Evolutionary conservation across 2,113 vertebrate genomes (phyloP), one percentile per base, ranked within the genome.

Genomic region (Apistogramma diplotaenia): DNA sequence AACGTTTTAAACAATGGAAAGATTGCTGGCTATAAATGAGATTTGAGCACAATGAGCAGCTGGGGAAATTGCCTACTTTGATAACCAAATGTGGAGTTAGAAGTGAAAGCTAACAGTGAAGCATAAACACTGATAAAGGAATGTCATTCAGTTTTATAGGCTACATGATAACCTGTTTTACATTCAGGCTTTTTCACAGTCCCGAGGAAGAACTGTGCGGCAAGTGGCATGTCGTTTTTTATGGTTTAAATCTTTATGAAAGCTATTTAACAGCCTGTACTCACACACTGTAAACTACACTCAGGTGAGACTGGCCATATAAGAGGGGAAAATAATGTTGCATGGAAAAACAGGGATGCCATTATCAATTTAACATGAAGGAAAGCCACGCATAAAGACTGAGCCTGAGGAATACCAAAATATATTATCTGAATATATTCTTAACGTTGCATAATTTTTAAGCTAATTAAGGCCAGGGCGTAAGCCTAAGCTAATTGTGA

Each of bases 1-100:
- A 65, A 81, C 81, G 33, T 86, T 93, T 56, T 25, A 46, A 76
- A 76, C 54, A 40, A 37, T 40, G 35, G 79, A 78, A 80, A 77
- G 74, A 40, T 19, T 65, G 74, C 21, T 37, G 53, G 31, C 21
- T 16, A 40, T 75, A 55, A 55, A 67, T 72, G 4, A 18, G 31
- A 43, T 76, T 25, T 53, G 33, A 84, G 13, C 43, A 15, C 61
- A 67, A 9, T 19, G 21, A 49, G 31, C 9, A 31, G 51, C 23
- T 29, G 54, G 51, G 25, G 6, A 77, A 55, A 76, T 56, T 29
- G 16, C 37, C 62, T 60, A 23, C 78, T 89, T 87, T 81, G 72
- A 79, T 74, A 74, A 85, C 2, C 33, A 87, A 81, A 78, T 78
- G 18, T 51, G 18, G 13, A 37, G 18, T 21, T 65, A 7, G 37